Evolutionary conservation across 2,797 vertebrate genomes (phyloP), one percentile per base, ranked within the genome.

Genomic region (Hydrolagus colliei): DNA sequence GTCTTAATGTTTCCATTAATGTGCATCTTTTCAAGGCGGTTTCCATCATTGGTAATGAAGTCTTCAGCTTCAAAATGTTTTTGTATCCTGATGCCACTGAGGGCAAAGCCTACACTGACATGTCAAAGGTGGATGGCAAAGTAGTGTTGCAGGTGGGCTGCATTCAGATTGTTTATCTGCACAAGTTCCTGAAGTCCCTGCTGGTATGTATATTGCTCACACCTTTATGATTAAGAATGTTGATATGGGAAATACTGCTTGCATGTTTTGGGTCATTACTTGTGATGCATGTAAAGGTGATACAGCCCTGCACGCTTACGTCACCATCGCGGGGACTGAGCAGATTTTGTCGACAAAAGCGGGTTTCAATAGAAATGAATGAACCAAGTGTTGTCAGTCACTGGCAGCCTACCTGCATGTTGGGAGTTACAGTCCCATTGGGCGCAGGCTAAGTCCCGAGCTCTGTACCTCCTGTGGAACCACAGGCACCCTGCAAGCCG

Each of bases 41-140:
- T 89, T 98, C 96, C 87, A 98, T 98, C 12, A 91, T 98, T 89
- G 97, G 95, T 85, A 95, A 97, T 72, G 97, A 99, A 92, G 98
- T 99, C 77, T 99, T 99, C 88, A 94, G 95, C 86, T 97, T 99
- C 88, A 90, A 90, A 71, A 89, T 98, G 94, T 94, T 92, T 67
- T 92, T 98, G 88, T 98, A 96, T 73, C 96, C 96, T 0, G 94
- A 93, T 1, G 96, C 96, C 86, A 99, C 97, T 0, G 94, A 95
- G 73, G 98, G 96, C 1, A 89, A 91, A 0, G 93, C 94, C 2
- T 99, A 99, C 0, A 16, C 90, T 0, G 95, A 99, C 87, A 96
- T 95, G 87, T 95, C 95, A 82, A 95, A 92, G 75, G 95, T 95
- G 0, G 97, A 99, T n/a, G 96, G 97, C 72, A 92, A 88, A 85